Evolutionary conservation across 1,140 invertebrate genomes (phyloP).

Genomic region (Brachionus rubens): DNA sequence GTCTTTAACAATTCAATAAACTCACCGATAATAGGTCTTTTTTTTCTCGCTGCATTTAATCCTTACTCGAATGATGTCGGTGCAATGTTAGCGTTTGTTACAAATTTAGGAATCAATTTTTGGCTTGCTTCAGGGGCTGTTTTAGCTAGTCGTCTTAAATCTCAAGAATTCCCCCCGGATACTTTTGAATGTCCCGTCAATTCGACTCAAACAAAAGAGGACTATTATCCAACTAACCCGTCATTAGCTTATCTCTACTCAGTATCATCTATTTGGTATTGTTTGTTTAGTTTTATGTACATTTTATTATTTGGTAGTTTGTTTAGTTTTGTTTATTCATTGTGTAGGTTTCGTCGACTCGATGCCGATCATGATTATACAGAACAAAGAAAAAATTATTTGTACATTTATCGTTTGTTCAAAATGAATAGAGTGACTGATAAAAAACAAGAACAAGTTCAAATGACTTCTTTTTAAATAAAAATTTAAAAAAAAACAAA

Average conservation of each 20-base stretch:
- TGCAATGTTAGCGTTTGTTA: not conserved
- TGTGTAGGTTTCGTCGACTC: not conserved
- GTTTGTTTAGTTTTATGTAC: slow-evolving; percentile 15
- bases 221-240: slow-evolving; percentile 10
- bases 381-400: slow-evolving; percentile 3
- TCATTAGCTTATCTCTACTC: not conserved
- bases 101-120: slow-evolving; percentile 6
- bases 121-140: not conserved
- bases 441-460: no score
- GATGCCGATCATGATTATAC: not conserved
- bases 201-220: not conserved
- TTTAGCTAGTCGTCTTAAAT: not conserved
- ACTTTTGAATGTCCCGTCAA: not conserved
- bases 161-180: not conserved
- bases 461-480: no score
- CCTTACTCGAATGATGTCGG: slow-evolving; percentile 4
- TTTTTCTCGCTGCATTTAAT: not conserved
- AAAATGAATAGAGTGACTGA: not conserved
- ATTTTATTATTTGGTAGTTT: not conserved
- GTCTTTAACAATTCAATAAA: not conserved
- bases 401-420: not conserved
- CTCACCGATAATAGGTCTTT: not conserved
- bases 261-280: slow-evolving; percentile 10
- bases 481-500: no score
- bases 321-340: not conserved